A percentile compares a stretch with the other conserved stretches of the same genome.
Evolutionary conservation across 2,797 vertebrate genomes (phyloP).

Genomic region (Holocentrus rufus): DNA sequence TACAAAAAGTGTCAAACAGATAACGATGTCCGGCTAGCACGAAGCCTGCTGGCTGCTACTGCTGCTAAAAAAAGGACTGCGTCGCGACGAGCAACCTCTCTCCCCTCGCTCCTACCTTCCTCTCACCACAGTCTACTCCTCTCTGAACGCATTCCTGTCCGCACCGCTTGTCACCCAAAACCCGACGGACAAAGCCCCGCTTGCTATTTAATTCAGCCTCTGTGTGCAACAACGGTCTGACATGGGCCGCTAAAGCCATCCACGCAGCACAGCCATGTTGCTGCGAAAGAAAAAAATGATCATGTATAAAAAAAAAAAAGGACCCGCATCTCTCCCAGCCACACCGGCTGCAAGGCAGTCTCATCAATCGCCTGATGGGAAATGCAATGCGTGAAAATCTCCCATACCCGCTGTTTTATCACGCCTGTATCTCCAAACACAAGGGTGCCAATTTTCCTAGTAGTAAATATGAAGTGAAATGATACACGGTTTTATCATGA

Average conservation of each 20-base stretch:
- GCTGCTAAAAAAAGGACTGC: conserved; percentile 44
- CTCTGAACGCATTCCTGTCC: conserved; percentile 74
- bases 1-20: not conserved
- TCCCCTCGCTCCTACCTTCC: conserved; percentile 42
- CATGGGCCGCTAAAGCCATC: conserved; percentile 47
- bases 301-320: conserved; percentile 36
- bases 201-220: conserved; percentile 21
- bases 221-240: conserved; percentile 31
- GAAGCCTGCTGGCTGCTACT: conserved; percentile 26
- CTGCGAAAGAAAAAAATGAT: conserved; percentile 51
- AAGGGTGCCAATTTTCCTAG: not conserved
- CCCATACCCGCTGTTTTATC: not conserved
- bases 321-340: conserved; percentile 72
- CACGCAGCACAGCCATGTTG: conserved; percentile 73
- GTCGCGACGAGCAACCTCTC: conserved; percentile 47
- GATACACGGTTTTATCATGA: not conserved
- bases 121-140: conserved; percentile 79
- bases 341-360: conserved; percentile 70
- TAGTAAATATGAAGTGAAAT: too few species aligned
- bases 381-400: conserved; percentile 42
- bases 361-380: conserved; percentile 74
- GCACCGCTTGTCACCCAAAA: conserved; percentile 34
- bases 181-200: conserved; percentile 29
- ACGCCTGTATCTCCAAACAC: not conserved
- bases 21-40: conserved; percentile 12